Evolutionary conservation across 2,113 vertebrate genomes (phyloP), one percentile per base, ranked within the genome.

Genomic region (Otolemur garnettii): DNA sequence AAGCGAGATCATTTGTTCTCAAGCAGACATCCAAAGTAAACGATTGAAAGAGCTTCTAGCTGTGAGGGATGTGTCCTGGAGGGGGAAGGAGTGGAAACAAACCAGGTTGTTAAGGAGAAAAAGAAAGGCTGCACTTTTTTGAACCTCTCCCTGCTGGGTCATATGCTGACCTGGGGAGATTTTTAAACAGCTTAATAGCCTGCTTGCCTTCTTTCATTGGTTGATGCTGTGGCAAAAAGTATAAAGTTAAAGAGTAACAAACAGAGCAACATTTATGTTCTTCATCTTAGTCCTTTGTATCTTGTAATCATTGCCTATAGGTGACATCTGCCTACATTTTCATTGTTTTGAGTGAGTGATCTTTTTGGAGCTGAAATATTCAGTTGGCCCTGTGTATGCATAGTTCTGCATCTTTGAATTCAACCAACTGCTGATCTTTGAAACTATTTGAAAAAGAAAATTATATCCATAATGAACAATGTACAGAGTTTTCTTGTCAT

Each of bases 1-100:
- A 98, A 98, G 97, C 98, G 96, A 97, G 98, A 98, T 98, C 95
- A 57, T 98, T 98, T 99, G 98, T 98, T 98, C 98, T 98, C 96
- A 87, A 98, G 97, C 98, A 98, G 98, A 98, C 97, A 97, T 98
- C 98, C 98, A 98, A 97, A 98, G 98, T 98, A 98, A 98, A 98
- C 98, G 98, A 98, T 98, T 98, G 97, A 98, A 97, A 98, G 98
- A 98, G 97, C 98, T 97, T 94, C 98, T 98, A 93, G 97, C 98
- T 98, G 98, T 96, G 98, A 98, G 98, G 98, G 98, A 98, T 98
- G 97, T 97, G 97, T 98, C 98, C 98, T 98, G 98, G 98, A 98
- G 97, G 97, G 97, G 95, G 98, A 96, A 97, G 94, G 95, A 97
- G 97, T 98, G 97, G 98, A 98, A 98, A 98, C 98, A 98, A 98